Evolutionary conservation across 2,888 invertebrate genomes (phyloP).

Genomic region (Galerucella pusilla): DNA sequence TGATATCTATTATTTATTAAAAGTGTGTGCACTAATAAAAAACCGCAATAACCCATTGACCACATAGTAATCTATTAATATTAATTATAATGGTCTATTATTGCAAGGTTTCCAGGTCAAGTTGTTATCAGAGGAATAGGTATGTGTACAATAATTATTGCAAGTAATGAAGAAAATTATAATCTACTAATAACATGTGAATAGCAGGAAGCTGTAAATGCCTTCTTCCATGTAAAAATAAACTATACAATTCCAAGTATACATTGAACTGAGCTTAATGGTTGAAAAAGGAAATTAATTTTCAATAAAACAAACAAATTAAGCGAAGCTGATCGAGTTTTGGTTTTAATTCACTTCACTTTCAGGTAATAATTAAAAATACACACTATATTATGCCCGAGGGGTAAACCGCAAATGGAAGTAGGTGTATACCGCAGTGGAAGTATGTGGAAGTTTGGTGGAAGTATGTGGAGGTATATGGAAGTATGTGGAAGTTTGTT

Average conservation of each 20-base stretch:
- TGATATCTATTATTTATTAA: neutral
- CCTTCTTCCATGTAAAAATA: slow-evolving; percentile 3
- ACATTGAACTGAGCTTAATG: neutral
- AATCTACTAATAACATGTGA: slow-evolving; percentile 1
- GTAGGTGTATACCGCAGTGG: too few relatives aligned
- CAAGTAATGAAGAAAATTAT: neutral
- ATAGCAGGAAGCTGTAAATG: neutral
- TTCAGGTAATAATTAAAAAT: too few relatives aligned
- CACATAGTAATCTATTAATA: neutral
- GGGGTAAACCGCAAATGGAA: too few relatives aligned
- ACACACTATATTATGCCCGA: too few relatives aligned
- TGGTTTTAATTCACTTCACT: too few relatives aligned
- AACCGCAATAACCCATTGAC: neutral
- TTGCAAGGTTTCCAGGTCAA: neutral
- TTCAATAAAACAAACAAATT: too few relatives aligned
- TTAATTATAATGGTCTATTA: neutral
- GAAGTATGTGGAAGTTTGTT: too few relatives aligned
- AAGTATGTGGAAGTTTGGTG: too few relatives aligned
- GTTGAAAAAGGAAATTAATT: too few relatives aligned
- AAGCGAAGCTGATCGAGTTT: neutral
- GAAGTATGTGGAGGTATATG: too few relatives aligned
- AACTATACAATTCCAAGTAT: slow-evolving; percentile 3
- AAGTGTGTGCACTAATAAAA: neutral
- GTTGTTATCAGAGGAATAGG: neutral
- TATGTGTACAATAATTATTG: neutral